Base-by-base conservation (phyloP, 2,888 invertebrate species). In the Microdon myrmicae region DNA sequence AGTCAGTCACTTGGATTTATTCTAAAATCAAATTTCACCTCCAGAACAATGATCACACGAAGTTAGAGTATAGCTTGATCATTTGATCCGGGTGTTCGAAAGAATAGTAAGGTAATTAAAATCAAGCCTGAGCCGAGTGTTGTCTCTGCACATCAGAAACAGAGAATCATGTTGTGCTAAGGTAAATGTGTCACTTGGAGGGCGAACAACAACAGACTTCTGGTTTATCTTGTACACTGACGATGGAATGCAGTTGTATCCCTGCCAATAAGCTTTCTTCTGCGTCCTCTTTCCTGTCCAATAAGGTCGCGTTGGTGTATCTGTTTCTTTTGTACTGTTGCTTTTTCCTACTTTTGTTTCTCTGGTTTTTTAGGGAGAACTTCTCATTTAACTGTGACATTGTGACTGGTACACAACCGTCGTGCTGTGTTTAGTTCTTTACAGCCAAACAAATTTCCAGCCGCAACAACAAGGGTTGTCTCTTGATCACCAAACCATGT, bases 1-100 rank as follows among this genome's bases (percentile, higher is more conserved):
- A 64, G 58, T 58, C 64, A 64, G 64, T 64, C 64, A 64, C 64
- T 64, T 51, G 64, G 58, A 64, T 64, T 58, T 64, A 51, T 58
- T 58, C 51, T 53, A 38, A 64, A 64, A 64, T 64, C 64, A 64
- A 64, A 64, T 64, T 64, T 64, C 64, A 64, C 56, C 51, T 61
- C n/a, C 61, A 41, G 39, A 49, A 56, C 64, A 58, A 58, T 64
- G 58, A 39, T 44, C 49, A 49, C 35, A 35, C 29, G 22, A 39
- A 13, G 20, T 29, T 45, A 19, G 25, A 8, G 37, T 61, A 56
- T 39, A 49, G 55, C 56, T 51, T 22, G 64, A 53, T 58, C 20
- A 32, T n/a, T n/a, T n/a, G n/a, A n/a, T n/a, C n/a, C n/a, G n/a
- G n/a, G n/a, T n/a, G n/a, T n/a, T n/a, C n/a, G n/a, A n/a, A n/a